Conservation (phyloP, 2,113 vertebrate species). For the Saguinus imperator region DNA sequence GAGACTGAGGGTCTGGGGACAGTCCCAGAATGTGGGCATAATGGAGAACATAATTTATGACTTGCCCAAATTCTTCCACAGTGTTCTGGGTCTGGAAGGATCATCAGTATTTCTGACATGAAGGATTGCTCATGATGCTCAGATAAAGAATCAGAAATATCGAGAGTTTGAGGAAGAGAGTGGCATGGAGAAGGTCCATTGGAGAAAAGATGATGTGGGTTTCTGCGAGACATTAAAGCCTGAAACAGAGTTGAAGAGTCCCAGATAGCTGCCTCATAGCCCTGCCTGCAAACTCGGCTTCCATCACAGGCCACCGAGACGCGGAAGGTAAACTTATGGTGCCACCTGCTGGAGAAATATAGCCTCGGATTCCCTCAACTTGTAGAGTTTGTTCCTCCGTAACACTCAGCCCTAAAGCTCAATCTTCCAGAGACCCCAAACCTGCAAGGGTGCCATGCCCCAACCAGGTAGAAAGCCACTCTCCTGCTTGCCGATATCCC, state of each 20-base stretch:
- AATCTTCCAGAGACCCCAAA: background rate
- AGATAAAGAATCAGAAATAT: background rate
- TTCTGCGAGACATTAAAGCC: background rate
- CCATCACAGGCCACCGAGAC: accelerated
- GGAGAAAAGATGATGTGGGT: background rate
- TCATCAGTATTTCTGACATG: background rate
- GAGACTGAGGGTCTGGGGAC: background rate
- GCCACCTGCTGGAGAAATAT: constrained; percentile 67
- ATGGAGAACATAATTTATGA: background rate
- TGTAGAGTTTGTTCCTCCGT: background rate
- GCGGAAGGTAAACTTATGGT: constrained; percentile 68
- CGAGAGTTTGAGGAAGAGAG: background rate
- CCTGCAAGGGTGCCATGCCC: background rate
- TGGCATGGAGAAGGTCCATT: background rate
- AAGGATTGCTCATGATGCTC: background rate
- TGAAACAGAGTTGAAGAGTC: background rate
- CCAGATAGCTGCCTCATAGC: background rate
- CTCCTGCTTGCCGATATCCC: background rate
- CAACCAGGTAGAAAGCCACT: background rate
- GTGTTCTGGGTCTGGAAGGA: background rate
- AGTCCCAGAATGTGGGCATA: background rate
- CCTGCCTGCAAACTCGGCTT: background rate
- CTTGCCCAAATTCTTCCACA: background rate
- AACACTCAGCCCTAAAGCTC: background rate
- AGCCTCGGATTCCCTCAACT: background rate